Evolutionary conservation across 2,113 vertebrate genomes (phyloP), one percentile per base, ranked within the genome.

Genomic region (Meles meles): DNA sequence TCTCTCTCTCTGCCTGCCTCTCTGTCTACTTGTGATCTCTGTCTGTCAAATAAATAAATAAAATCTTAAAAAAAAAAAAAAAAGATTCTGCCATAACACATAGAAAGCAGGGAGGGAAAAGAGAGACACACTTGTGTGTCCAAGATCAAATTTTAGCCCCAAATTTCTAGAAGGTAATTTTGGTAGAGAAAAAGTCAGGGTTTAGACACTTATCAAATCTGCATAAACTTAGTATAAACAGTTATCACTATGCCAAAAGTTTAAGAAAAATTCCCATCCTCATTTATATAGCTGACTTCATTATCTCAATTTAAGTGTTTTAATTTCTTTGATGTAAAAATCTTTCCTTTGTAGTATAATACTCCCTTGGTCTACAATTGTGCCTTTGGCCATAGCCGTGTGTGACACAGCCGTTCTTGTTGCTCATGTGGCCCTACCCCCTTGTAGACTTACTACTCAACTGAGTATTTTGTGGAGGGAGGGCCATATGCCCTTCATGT

Each of bases 311-410:
- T 92, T 87, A 84, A 88, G 83, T 25, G n/a, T 94, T 71, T 90
- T 72, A 20, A 52, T 72, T 86, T 93, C 57, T 89, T 88, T 82
- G 84, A 79, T 47, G 27, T 93, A 57, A 91, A 96, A 88, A 86
- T 86, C 67, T 52, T 47, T 77, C n/a, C 57, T 82, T 74, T 7
- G 23, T 47, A 72, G 49, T 86, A n/a, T 39, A 61, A 10, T n/a
- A 67, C 14, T 27, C 42, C 90, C 6, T 65, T 37, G 1, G 57
- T 37, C n/a, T 81, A 61, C 44, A 74, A 7, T 12, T 21, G 44
- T 81, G 65, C 67, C 39, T 42, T 23, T 6, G 61, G 37, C 31
- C 65, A 42, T 18, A 59, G 67, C 57, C 81, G 52, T 14, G 23
- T 67, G 59, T 44, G 34, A 29, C 86, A 49, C 21, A 6, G 5